Conservation (phyloP, 2,113 vertebrate genomes). For the Loxodonta africana region DNA sequence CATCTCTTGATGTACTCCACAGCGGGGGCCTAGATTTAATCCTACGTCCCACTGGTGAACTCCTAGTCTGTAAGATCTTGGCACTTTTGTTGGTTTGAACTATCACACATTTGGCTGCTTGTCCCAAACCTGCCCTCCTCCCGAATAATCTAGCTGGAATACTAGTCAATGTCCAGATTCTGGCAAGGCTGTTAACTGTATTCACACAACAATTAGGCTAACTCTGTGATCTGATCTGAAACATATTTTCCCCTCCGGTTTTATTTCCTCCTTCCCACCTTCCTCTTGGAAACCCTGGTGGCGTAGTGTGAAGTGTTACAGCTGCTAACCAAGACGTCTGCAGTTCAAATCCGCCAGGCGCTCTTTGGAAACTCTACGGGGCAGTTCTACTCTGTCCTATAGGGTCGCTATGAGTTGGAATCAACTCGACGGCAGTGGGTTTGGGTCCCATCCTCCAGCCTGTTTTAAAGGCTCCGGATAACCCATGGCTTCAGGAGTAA, state of each 20-base stretch:
- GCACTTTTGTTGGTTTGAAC: not conserved
- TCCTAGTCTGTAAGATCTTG: not conserved
- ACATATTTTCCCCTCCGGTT: constrained; percentile 46
- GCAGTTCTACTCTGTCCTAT: too few relatives aligned
- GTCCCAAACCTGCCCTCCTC: not conserved
- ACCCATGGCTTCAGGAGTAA: constrained; percentile 77
- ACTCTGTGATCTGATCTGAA: not conserved
- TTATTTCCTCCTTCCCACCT: constrained; percentile 44
- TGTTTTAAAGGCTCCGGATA: constrained; percentile 81
- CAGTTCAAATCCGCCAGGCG: too few relatives aligned
- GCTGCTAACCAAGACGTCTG: too few relatives aligned
- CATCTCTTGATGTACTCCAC: constrained; percentile 80
- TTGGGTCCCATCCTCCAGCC: constrained; percentile 42
- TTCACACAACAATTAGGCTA: not conserved
- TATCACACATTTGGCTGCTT: not conserved
- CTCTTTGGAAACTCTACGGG: too few relatives aligned
- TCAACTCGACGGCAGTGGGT: too few relatives aligned
- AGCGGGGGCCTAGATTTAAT: constrained; percentile 12
- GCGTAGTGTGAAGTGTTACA: too few relatives aligned
- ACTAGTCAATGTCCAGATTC: not conserved
- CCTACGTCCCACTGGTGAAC: not conserved
- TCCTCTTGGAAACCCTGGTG: too few relatives aligned
- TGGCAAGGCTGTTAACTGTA: not conserved
- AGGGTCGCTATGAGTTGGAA: too few relatives aligned
- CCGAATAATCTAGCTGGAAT: not conserved